Evolutionary conservation across 2,113 vertebrate genomes (phyloP), one percentile per base, ranked within the genome.

Genomic region (Paradoxurus hermaphroditus): DNA sequence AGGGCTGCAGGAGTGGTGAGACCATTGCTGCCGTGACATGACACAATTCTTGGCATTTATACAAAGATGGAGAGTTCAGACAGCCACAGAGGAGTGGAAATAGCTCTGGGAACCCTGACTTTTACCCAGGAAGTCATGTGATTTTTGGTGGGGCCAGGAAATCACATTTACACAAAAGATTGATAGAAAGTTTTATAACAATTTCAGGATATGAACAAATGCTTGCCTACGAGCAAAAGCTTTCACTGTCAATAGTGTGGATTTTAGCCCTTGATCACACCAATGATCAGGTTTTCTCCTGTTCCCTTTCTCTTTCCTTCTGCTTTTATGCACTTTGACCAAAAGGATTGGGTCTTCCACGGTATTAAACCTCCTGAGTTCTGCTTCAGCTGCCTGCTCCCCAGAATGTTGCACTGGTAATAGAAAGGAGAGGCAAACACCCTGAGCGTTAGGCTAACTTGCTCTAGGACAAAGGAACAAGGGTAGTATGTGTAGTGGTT

Each of bases 21-120:
- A 41, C 46, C 9, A 21, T 14, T 51, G 65, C 41, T 49, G 49
- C 36, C 29, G 6, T 12, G 25, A 70, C 23, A 41, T 73, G 86
- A 75, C 36, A 49, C 36, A 46, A 51, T 95, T 89, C 78, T 72
- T 96, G 94, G 95, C 91, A 94, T 78, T 91, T 82, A 81, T 27
- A 82, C 72, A 70, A 86, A 81, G 68, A 73, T 68, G 78, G 68
- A 34, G 36, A 44, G 53, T 59, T 91, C 84, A 82, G 68, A 36
- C 44, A 91, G 51, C 39, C 62, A 29, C 0, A 0, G 39, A 12
- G 23, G 34, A 72, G 49, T 67, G 23, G 72, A 73, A 75, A 79
- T 59, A 91, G 46, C 65, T 93, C 92, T 31, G 27, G 25, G 31
- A 81, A 68, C 41, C 49, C 39, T 95, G 59, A 63, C 81, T 90